Conservation (phyloP, 2,113 vertebrate genomes). For the Coptodon rendalli region DNA sequence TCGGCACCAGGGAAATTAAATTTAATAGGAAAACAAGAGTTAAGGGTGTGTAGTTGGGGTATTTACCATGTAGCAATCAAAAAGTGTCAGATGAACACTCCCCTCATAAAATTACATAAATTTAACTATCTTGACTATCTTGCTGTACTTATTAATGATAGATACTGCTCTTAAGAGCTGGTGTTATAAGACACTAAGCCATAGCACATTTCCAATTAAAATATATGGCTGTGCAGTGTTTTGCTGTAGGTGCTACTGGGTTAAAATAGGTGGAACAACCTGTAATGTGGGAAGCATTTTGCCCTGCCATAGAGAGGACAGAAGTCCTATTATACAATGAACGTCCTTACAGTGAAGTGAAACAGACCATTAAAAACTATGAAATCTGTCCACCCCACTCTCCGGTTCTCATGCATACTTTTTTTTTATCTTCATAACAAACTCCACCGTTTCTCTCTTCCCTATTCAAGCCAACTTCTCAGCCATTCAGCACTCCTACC, state of each 20-base stretch:
- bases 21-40: constrained; percentile 10
- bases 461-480: background rate
- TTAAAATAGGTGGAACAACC: background rate
- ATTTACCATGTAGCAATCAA: constrained; percentile 13
- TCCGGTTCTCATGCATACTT: background rate
- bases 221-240: background rate
- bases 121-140: background rate
- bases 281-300: background rate
- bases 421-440: background rate
- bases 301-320: background rate
- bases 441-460: background rate
- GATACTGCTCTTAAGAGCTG: background rate
- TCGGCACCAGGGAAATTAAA: background rate
- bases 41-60: background rate
- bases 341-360: background rate
- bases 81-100: background rate
- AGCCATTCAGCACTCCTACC: background rate
- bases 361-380: background rate
- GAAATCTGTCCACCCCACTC: accelerated
- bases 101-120: background rate
- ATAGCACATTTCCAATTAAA: background rate
- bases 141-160: background rate
- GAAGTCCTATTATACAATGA: background rate
- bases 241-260: background rate
- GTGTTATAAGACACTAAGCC: background rate